Percentiles rank a stretch among this genome's conserved stretches.
These are phyloP conservation scores for Ctena decussata DNA, from an alignment of 2,888 invertebrate genomes.

Conservation along the genomic window DNA sequence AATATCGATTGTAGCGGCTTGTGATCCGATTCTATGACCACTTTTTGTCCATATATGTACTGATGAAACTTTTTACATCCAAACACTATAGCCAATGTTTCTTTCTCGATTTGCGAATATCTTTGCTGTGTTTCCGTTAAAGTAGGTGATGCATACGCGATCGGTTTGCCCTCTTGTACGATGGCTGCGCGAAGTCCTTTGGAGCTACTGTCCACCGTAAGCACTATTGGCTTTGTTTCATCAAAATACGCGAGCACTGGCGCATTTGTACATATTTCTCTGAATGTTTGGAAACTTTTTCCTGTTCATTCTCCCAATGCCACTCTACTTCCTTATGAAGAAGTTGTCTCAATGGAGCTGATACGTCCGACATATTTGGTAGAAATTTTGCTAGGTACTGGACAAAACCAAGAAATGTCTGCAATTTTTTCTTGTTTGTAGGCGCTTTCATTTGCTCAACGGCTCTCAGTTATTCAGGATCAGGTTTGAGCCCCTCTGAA, in stretches of 20 bases:
- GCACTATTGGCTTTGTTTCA: conserved; percentile 23
- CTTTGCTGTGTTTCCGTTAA: conserved; percentile 15
- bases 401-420: no score
- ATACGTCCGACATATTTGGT: conserved; percentile 19
- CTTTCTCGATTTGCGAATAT: conserved; percentile 40
- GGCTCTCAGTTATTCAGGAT: no score
- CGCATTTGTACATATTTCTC: conserved; percentile 40
- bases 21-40: conserved; percentile 39
- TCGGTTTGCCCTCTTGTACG: conserved; percentile 54
- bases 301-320: conserved; percentile 54
- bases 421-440: no score
- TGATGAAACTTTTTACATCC: conserved; percentile 36
- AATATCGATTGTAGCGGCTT: conserved; percentile 33
- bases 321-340: conserved; percentile 27
- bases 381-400: conserved; percentile 33
- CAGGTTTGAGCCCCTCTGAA: no score
- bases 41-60: conserved; percentile 20
- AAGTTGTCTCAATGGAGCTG: neutral
- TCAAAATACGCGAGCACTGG: conserved; percentile 60
- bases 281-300: conserved; percentile 61
- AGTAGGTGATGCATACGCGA: conserved; percentile 40
- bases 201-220: conserved; percentile 65
- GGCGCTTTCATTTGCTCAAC: no score
- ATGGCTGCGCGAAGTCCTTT: conserved; percentile 66
- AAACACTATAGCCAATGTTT: conserved; percentile 24